These are phyloP conservation scores for Microtus richardsoni DNA, from an alignment of 2,113 vertebrate species.

Conservation along the genomic window DNA sequence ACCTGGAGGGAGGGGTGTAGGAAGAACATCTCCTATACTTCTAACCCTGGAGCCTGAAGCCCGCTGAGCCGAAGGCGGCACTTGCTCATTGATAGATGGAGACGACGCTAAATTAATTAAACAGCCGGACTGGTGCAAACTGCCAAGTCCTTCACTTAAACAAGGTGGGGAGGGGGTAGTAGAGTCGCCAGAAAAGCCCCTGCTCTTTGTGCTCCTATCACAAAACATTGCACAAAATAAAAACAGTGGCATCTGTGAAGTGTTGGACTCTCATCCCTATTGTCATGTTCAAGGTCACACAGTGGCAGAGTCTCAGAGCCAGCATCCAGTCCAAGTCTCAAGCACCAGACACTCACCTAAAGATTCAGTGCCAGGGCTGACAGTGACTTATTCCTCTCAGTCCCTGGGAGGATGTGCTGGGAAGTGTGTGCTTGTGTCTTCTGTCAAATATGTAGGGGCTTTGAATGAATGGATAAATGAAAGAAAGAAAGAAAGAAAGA, in stretches of 20 bases:
- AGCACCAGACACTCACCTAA: neutral
- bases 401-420: neutral
- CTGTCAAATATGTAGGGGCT: neutral
- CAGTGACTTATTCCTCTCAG: neutral
- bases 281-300: neutral
- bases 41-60: neutral
- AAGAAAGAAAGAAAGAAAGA: too few species aligned
- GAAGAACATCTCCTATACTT: neutral
- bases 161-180: neutral
- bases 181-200: neutral
- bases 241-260: neutral
- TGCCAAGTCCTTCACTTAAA: neutral
- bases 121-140: neutral
- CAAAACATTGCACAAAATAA: neutral
- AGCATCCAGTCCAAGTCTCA: neutral
- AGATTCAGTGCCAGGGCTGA: neutral
- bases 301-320: neutral
- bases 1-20: neutral
- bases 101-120: neutral
- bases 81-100: neutral
- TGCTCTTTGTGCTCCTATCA: neutral
- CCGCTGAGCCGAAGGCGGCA: neutral
- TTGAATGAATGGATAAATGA: too few species aligned
- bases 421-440: neutral
- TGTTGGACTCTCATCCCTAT: neutral